Percentiles rank a stretch among this genome's conserved stretches.
Evolutionary conservation across 2,113 vertebrate genomes (phyloP).

Genomic region (human (Homo sapiens)): GRCh38 chr15:40890501-40891000

Average conservation of each 20-base stretch:
- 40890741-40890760: neutral
- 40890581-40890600: neutral
- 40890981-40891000: neutral
- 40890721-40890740: neutral
- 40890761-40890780: neutral
- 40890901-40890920: neutral
- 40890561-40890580: neutral
- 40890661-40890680: neutral
- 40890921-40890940: neutral
- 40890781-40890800: neutral
- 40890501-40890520: neutral
- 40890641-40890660: neutral
- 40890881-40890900: neutral
- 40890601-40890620: neutral
- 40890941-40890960: neutral
- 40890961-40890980: neutral
- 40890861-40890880: neutral
- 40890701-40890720: neutral
- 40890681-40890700: constrained; percentile 2
- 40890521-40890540: neutral
- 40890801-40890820: neutral
- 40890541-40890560: neutral
- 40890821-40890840: neutral
- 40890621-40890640: neutral
- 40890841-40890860: neutral